Conservation (phyloP, 2,797 vertebrate genomes). For the Paguma larvata region DNA sequence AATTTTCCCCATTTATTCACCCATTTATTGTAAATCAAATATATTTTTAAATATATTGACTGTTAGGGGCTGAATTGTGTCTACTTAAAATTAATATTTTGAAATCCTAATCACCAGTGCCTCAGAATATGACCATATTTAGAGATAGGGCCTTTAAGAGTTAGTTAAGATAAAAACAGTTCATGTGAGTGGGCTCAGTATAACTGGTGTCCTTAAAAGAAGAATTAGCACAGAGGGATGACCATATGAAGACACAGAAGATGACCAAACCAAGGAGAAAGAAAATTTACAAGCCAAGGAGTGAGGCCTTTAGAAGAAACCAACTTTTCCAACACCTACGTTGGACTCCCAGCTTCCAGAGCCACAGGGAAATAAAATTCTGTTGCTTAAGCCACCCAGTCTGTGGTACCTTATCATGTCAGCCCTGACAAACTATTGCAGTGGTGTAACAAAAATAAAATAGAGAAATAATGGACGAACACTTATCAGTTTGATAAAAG, state of each 20-base stretch:
- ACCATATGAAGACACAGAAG: background rate
- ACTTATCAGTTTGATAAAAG: background rate
- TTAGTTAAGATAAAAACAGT: background rate
- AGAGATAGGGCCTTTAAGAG: background rate
- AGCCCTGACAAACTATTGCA: background rate
- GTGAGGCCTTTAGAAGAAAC: background rate
- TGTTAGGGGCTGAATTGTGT: background rate
- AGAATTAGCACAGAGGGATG: background rate
- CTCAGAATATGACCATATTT: background rate
- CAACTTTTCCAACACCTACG: background rate
- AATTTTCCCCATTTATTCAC: background rate
- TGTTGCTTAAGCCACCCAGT: background rate
- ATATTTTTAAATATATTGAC: background rate
- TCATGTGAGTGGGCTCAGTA: accelerated
- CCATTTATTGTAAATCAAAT: background rate
- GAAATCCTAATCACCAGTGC: background rate
- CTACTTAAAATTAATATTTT: background rate
- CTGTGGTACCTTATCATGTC: background rate
- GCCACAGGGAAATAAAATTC: background rate
- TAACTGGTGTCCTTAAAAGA: background rate
- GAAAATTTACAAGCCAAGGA: background rate
- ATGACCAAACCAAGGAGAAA: background rate
- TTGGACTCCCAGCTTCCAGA: background rate
- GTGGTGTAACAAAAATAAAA: background rate
- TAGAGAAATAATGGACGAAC: background rate